These are phyloP conservation scores for Coreius guichenoti DNA, from an alignment of 2,797 vertebrate genomes.

Conservation along the genomic window DNA sequence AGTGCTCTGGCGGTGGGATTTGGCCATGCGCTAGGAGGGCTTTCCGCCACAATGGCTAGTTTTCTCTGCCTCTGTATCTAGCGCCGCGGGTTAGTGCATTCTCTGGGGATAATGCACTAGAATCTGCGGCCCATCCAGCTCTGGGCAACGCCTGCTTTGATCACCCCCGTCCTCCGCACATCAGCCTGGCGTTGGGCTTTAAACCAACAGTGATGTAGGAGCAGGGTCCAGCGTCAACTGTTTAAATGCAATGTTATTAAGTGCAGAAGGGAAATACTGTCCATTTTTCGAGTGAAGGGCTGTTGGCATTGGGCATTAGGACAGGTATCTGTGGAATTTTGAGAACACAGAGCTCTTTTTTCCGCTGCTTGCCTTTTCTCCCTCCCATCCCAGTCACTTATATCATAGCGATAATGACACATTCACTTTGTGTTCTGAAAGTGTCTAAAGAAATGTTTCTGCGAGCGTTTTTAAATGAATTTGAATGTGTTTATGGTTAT, in stretches of 20 bases:
- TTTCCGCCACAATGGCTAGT: slow-evolving; percentile 85
- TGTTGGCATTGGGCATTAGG: slow-evolving; percentile 90
- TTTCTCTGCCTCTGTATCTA: slow-evolving; percentile 90
- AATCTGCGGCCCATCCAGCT: slow-evolving; percentile 84
- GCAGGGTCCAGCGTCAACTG: slow-evolving; percentile 83
- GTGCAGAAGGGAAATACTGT: slow-evolving; percentile 97
- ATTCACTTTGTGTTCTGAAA: not conserved
- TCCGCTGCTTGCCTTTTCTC: slow-evolving; percentile 49
- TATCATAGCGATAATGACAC: not conserved
- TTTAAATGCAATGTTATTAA: slow-evolving; percentile 97
- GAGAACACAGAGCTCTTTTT: slow-evolving; percentile 70
- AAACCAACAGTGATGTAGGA: slow-evolving; percentile 90
- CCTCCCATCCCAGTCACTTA: slow-evolving; percentile 61
- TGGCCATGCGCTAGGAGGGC: slow-evolving; percentile 74
- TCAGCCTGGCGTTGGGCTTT: slow-evolving; percentile 97
- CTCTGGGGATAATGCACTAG: slow-evolving; percentile 85
- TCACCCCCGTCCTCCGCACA: slow-evolving; percentile 92
- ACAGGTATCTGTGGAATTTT: slow-evolving; percentile 89
- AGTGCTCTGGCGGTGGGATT: slow-evolving; percentile 73
- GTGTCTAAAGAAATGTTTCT: not conserved
- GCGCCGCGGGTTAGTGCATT: slow-evolving; percentile 85
- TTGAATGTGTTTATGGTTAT: not conserved
- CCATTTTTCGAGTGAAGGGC: slow-evolving; percentile 89
- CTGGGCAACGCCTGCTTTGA: slow-evolving; percentile 90
- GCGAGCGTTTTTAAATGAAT: not conserved